Conservation (phyloP, 2,888 invertebrate species). For the Itoplectis maculator region DNA sequence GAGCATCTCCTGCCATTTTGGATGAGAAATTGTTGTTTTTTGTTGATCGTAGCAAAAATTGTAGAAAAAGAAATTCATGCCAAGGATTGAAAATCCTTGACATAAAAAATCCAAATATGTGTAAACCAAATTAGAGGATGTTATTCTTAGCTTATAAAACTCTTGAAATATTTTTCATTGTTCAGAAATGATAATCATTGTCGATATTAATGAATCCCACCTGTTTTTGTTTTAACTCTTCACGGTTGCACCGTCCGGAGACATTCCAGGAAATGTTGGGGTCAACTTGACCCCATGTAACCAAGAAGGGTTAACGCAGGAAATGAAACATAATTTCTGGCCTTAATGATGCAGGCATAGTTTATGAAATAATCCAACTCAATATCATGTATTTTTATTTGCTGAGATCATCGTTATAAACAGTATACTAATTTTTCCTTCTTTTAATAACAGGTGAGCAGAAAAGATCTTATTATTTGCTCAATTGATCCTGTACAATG, state of each 20-base stretch:
- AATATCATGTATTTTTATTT: neutral
- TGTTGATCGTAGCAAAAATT: neutral
- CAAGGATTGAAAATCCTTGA: neutral
- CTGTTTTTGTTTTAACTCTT: no score
- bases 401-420: neutral
- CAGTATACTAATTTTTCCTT: neutral
- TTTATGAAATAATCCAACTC: neutral
- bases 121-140: no score
- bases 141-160: no score
- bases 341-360: neutral
- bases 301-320: no score
- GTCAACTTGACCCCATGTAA: no score
- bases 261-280: no score
- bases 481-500: constrained; percentile 26
- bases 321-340: neutral
- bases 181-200: no score
- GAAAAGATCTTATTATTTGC: neutral
- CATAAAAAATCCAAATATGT: no score
- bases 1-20: no score
- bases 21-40: neutral
- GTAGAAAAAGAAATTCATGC: neutral
- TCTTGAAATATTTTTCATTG: no score
- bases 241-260: no score
- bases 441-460: constrained; percentile 55
- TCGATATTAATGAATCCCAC: no score